phyloP scores from a whole-genome alignment of 1,140 invertebrate genomes.

The Trichogramma pretiosum region DNA sequence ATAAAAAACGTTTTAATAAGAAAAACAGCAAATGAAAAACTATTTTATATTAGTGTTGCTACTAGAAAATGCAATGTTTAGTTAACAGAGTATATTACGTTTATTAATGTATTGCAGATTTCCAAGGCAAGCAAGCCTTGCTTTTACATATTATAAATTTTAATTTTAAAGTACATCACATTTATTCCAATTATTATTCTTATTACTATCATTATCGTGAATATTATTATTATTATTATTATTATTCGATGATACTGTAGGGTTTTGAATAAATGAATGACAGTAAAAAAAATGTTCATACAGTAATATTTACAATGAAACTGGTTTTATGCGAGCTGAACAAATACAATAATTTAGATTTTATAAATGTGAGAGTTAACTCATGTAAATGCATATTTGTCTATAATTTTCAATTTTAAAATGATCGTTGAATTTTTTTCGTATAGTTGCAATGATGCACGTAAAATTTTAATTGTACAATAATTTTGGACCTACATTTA shows the following conservation, averaged over 20 bases:
- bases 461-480: constrained; percentile 13
- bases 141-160: constrained; percentile 12
- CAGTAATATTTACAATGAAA: constrained; percentile 18
- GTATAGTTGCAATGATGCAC: constrained; percentile 10
- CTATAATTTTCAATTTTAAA: no score
- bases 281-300: constrained; percentile 14
- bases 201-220: constrained; percentile 6
- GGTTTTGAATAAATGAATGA: constrained; percentile 12
- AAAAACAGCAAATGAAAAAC: constrained; percentile 7
- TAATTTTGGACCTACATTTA: constrained; percentile 5
- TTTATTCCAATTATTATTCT: constrained; percentile 1
- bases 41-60: constrained; percentile 20
- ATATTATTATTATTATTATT: constrained; percentile 15
- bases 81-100: constrained; percentile 21
- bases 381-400: constrained; percentile 7
- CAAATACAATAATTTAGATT: constrained; percentile 19
- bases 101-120: constrained; percentile 19
- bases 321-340: constrained; percentile 20
- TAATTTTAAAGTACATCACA: constrained; percentile 9
- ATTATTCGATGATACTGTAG: constrained; percentile 7
- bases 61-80: constrained; percentile 19
- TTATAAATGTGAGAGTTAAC: constrained; percentile 15
- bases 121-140: constrained; percentile 13
- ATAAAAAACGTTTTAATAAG: constrained; percentile 9
- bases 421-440: constrained; percentile 7